Evolutionary conservation across 1,140 invertebrate species (phyloP), one percentile per base, ranked within the genome.

Genomic region (Eueides isabella): DNA sequence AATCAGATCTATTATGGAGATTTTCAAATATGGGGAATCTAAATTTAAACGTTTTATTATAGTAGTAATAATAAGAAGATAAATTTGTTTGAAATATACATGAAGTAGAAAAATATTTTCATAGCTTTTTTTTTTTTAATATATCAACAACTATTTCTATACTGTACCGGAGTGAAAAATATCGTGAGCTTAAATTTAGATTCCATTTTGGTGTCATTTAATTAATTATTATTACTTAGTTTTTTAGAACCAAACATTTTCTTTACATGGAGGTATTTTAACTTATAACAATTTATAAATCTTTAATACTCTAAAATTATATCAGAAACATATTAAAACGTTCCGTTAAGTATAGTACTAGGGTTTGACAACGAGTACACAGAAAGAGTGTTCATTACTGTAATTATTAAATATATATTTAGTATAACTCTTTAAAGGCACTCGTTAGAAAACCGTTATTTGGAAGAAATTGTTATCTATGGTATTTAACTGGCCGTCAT

Each of bases 401-500:
- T 55, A 23, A 19, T 55, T 55, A 19, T 55, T 55, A 55, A 55
- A 55, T 55, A 55, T 55, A 55, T 55, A 55, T 26, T 55, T 26
- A 55, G 48, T 55, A 23, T 3, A 11, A n/a, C 23, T 55, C 23
- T 23, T 55, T 12, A 5, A 26, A 55, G 26, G 48, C 9, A 55
- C 23, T 55, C 48, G 48, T 55, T 55, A n/a, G 3, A 12, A 55
- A 26, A 55, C 48, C 48, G 48, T 55, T 55, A 55, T 55, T 55
- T 55, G 48, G 48, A 55, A 55, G 48, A 55, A 55, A 23, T n/a
- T 11, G 19, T 55, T 55, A 19, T 79, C 77, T 79, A 81, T 81
- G 76, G 75, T 79, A 76, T 77, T 68, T 75, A 78, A 80, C 79
- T 80, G 79, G 79, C 76, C 77, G 74, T 76, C 65, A 61, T 76